Evolutionary conservation across 2,888 invertebrate species (phyloP).

Genomic region (Drosophila meridionalis): DNA sequence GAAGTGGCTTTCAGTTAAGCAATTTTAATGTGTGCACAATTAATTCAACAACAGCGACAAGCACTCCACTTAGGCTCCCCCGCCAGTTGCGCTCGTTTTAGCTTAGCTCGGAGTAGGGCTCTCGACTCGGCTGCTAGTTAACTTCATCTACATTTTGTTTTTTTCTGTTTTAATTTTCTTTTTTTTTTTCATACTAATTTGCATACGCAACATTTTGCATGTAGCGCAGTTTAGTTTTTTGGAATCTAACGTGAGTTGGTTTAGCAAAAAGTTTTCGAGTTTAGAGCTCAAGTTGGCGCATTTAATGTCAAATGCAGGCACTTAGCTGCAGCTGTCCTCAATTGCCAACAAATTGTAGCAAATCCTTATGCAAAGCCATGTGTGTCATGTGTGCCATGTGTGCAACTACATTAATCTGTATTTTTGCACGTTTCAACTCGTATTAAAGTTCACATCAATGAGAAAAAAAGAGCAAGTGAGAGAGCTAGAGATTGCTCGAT

Average conservation of each 20-base stretch:
- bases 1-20: conserved; percentile 66
- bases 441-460: conserved; percentile 53
- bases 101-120: conserved; percentile 7
- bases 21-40: conserved; percentile 78
- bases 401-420: conserved; percentile 49
- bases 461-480: neutral
- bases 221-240: conserved; percentile 32
- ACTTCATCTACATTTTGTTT: conserved; percentile 20
- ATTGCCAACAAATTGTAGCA: conserved; percentile 58
- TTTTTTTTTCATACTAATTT: conserved; percentile 54
- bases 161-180: conserved; percentile 13
- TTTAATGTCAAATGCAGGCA: conserved; percentile 76
- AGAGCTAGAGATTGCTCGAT: neutral
- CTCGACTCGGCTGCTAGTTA: conserved; percentile 39
- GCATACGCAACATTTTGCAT: conserved; percentile 57
- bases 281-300: conserved; percentile 42
- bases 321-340: conserved; percentile 42
- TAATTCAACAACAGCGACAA: conserved; percentile 70
- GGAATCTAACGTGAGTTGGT: conserved; percentile 22
- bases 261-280: conserved; percentile 37
- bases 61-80: conserved; percentile 33
- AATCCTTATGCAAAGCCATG: conserved; percentile 26
- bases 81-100: conserved; percentile 6
- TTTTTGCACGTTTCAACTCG: conserved; percentile 21
- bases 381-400: conserved; percentile 23